Base-by-base conservation (phyloP, 1,140 invertebrate genomes). In the Caenorhabditis remanei region DNA sequence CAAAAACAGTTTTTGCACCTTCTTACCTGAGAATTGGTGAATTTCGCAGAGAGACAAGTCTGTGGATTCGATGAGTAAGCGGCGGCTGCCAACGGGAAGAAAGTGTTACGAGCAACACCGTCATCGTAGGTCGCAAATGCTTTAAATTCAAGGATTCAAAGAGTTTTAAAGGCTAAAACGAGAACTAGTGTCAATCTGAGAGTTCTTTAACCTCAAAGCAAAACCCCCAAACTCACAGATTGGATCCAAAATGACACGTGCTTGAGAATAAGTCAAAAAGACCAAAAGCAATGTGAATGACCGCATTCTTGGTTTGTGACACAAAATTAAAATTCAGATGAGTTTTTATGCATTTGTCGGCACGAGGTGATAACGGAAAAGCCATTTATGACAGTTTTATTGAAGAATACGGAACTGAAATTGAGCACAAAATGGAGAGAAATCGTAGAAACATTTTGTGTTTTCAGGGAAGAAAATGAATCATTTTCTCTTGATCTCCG, bases 41-140 rank as follows among this genome's bases (percentile, higher is more conserved):
- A 90, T 43, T 84, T 71, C 6, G 43, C 71, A 2, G 48, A 84
- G 46, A 90, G 83, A 84, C 90, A 90, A 9, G 13, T 40, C 48
- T 88, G 41, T 16, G 90, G 90, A 67, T 88, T 43, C 11, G 87
- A 65, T 11, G 88, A 85, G 65, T 90, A 90, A 9, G 90, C 90
- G 9, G 90, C 90, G 21, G 90, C 89, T 9, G 88, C 61, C 43
- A 90, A 50, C 13, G 90, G 90, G 16, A 90, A 71, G 83, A 91
- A 89, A 46, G 41, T 84, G 40, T 85, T 82, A 48, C 90, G 43
- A 21, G 90, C 88, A 63, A 88, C 61, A 41, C 21, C 63, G 63
- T 90, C 90, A 50, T 75, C 71, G 48, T 90, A 90, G 0, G 67
- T 71, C 11, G 86, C 89, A 2, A 79, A 24, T 21, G 19, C 71